A percentile compares a stretch with the other conserved stretches of the same genome.
phyloP scores from a whole-genome alignment of 1,140 invertebrate species.

The Zeugodacus cucurbitae region DNA sequence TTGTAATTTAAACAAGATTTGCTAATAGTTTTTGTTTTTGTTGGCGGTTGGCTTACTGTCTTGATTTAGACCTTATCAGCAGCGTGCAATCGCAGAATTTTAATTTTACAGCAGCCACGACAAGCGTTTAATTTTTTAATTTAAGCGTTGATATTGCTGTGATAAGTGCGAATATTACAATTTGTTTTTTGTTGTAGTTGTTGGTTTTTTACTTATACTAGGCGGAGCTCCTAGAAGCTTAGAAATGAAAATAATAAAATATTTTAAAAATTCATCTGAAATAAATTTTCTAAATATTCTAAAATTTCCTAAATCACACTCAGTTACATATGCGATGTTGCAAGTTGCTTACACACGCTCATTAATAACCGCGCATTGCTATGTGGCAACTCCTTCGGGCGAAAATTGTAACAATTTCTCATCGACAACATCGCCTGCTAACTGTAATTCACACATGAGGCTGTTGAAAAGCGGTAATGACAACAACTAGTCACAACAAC shows the following conservation, averaged over 20 bases:
- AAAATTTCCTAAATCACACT: neutral
- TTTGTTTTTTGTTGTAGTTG: neutral
- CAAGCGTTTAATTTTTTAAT: constrained; percentile 10
- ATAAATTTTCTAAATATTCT: neutral
- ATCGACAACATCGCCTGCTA: neutral
- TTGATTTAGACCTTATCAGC: neutral
- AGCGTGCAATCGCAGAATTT: neutral
- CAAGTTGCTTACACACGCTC: neutral
- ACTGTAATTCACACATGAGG: constrained; percentile 20
- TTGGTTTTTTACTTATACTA: neutral
- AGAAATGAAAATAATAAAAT: too few relatives aligned
- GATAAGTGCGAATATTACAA: neutral
- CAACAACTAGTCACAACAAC: neutral
- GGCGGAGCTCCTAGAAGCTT: too few relatives aligned
- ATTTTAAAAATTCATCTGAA: too few relatives aligned
- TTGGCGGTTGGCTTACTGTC: neutral
- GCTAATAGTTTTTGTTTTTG: neutral
- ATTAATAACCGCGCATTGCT: neutral
- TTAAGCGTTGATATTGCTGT: neutral
- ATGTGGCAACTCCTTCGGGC: neutral
- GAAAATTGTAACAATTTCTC: constrained; percentile 3
- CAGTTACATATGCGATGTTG: neutral
- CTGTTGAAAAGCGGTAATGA: neutral
- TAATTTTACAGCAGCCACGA: neutral
- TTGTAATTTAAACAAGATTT: neutral